Base-by-base conservation (phyloP, 2,888 invertebrate species). In the Lydus trimaculatus region DNA sequence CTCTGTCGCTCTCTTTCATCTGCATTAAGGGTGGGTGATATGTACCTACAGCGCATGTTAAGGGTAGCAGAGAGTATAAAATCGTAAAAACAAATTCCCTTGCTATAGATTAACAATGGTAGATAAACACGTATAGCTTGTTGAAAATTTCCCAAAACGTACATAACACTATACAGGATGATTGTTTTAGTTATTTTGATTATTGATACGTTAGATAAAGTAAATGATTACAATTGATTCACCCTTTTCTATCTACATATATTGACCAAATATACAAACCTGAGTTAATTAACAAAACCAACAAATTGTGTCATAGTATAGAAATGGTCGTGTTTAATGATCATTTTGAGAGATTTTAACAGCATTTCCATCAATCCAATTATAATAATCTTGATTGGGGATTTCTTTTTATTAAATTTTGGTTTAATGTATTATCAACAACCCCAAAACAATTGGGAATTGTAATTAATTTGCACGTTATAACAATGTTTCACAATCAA, bases 271-370 rank as follows among this genome's bases (percentile, higher is more conserved):
- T 36, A 4, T 13, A 13, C n/a, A n/a, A n/a, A n/a, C n/a, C n/a
- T 25, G 31, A 61, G 36, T 66, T 66, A 63, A 69, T 69, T 69
- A 69, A 69, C 69, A 66, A 66, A 61, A 66, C 69, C 66, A 56
- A 69, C 66, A 64, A 69, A 69, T 69, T 69, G 52, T 61, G n/a
- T 58, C 61, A 69, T 43, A 59, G 36, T 9, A 17, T 36, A 2
- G 63, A 17, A n/a, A 58, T 60, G 63, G 65, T 58, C 66, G 36
- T 23, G 25, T 65, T 63, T 63, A 66, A 63, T 60, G 63, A 31
- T 61, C 66, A 63, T 69, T 69, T 65, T 4, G 28, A n/a, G 7
- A 1, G 25, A n/a, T 5, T 15, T 25, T 6, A 56, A 56, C 48
- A 11, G 9, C 11, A 52, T 52, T 25, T 13, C 23, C 23, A 23